phyloP scores from a whole-genome alignment of 2,888 invertebrate genomes.

The Phaonia tiefii region DNA sequence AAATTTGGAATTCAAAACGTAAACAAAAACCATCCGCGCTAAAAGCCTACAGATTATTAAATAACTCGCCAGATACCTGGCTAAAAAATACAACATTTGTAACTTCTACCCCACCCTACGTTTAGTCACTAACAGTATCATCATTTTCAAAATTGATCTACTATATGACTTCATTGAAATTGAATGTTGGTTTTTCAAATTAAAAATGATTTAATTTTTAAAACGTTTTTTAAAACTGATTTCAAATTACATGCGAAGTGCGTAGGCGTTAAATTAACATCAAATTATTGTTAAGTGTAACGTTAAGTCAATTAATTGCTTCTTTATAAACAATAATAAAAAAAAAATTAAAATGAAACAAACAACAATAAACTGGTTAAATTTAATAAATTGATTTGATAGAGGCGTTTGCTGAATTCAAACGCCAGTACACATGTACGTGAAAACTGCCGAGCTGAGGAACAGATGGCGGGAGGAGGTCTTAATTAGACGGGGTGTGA shows the following conservation, averaged over 20 bases:
- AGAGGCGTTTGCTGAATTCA: slow-evolving; percentile 40
- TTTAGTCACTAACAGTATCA: too few species aligned
- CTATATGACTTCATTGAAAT: slow-evolving; percentile 47
- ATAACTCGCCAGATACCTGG: too few species aligned
- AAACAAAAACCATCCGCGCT: background rate
- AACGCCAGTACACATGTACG: background rate
- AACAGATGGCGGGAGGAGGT: background rate
- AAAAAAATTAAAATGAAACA: background rate
- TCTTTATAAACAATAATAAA: slow-evolving; percentile 3
- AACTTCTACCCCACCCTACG: too few species aligned
- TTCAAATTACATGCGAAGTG: too few species aligned
- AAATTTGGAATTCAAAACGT: background rate
- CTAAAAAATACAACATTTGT: too few species aligned
- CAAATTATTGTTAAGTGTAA: slow-evolving; percentile 35
- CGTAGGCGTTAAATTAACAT: slow-evolving; percentile 57
- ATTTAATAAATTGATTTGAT: slow-evolving; percentile 25
- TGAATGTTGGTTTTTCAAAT: slow-evolving; percentile 7
- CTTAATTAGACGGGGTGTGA: slow-evolving; percentile 31
- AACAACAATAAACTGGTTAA: slow-evolving; percentile 39
- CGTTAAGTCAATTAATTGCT: slow-evolving; percentile 49
- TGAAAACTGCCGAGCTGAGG: background rate
- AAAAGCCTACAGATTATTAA: slow-evolving; percentile 6
- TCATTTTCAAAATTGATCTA: slow-evolving; percentile 29
- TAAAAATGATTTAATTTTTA: too few species aligned
- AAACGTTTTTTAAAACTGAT: too few species aligned